Evolutionary conservation across 1,140 invertebrate species (phyloP), one percentile per base, ranked within the genome.

Genomic region (Musca domestica): DNA sequence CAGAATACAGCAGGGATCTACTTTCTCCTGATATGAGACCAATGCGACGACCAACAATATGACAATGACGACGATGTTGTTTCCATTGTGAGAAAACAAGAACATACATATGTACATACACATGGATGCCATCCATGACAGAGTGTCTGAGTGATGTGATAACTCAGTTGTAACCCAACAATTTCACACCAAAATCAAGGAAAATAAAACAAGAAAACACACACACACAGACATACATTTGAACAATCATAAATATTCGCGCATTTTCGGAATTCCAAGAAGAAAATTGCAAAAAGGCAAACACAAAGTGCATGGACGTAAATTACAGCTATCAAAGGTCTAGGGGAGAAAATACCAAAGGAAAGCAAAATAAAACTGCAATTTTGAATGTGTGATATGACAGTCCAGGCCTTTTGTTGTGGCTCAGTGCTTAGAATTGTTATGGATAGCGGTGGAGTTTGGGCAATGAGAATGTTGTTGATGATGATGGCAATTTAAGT

Each of bases 401-500:
- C 34, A 12, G 54, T 25, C 7, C 4, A 58, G 20, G 75, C 34
- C 34, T 41, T 5, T 20, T 51, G 20, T 10, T 19, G 15, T 48
- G 9, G 12, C 5, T n/a, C 6, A 51, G 48, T 17, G n/a, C 6
- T 19, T 51, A 51, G 17, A 51, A 51, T 19, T 22, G 0, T 51
- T 5, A 19, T n/a, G 48, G 17, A 22, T 9, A 19, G 17, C 48
- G 20, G 4, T 9, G 17, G 17, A 2, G 48, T 27, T 56, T 25
- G 23, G 23, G 20, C 17, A 52, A 9, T 3, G 19, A 23, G 51
- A 7, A 54, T 56, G 52, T 27, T n/a, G 52, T 4, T 27, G 77
- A 79, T 79, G 34, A 76, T 73, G 75, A 73, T 71, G 77, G 77
- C 75, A 79, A 80, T 80, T 80, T 76, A 76, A 79, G 75, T 74